Evolutionary conservation across 2,113 vertebrate species (phyloP).

Genomic region (Callipepla californica): DNA sequence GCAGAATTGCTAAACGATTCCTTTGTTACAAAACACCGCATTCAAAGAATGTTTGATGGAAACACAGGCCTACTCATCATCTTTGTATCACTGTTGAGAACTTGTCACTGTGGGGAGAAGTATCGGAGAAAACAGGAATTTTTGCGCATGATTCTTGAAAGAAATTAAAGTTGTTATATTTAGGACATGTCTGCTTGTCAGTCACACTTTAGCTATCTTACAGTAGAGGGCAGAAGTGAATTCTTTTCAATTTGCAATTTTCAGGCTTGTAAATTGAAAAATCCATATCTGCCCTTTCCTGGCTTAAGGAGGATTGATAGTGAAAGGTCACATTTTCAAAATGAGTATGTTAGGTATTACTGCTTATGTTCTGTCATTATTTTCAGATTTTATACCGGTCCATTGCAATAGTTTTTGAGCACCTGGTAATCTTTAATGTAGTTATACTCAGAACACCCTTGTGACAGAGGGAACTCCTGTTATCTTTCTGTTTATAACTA

Average conservation of each 20-base stretch:
- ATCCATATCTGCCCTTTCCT: constrained; percentile 3
- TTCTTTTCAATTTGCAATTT: constrained; percentile 46
- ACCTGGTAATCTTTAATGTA: background rate
- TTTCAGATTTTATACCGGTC: background rate
- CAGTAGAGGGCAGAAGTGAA: constrained; percentile 26
- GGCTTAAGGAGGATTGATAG: constrained; percentile 20
- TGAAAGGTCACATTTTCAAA: constrained; percentile 17
- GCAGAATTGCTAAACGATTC: constrained; percentile 46
- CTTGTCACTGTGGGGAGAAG: background rate
- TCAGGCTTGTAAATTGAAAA: constrained; percentile 59
- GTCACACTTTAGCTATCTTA: constrained; percentile 19
- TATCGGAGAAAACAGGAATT: background rate
- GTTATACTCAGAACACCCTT: background rate
- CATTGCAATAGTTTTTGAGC: background rate
- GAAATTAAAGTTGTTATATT: constrained; percentile 24
- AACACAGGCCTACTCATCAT: background rate
- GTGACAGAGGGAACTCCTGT: background rate
- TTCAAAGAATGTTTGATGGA: constrained; percentile 8
- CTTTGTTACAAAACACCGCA: constrained; percentile 33
- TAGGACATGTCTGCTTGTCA: constrained; percentile 13
- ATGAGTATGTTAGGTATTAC: background rate
- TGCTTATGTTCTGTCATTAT: background rate
- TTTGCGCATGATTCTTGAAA: constrained; percentile 19
- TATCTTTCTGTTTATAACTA: background rate
- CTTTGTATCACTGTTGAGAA: background rate